A percentile compares a stretch with the other conserved stretches of the same genome.
phyloP scores from a whole-genome alignment of 2,797 vertebrate genomes.

The Rhinoraja longicauda region DNA sequence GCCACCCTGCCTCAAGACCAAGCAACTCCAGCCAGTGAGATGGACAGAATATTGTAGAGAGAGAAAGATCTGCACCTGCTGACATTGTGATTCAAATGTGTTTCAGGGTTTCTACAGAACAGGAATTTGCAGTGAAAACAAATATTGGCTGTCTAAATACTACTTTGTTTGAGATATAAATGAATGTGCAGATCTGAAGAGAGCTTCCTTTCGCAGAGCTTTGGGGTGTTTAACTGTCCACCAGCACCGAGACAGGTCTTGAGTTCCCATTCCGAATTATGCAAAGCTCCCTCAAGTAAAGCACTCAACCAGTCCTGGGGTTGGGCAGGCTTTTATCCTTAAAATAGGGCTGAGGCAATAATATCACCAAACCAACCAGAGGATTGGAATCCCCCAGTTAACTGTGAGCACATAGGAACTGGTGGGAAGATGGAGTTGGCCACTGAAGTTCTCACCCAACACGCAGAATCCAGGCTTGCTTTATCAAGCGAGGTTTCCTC shows the following conservation, averaged over 20 bases:
- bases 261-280: neutral
- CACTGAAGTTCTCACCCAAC: neutral
- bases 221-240: neutral
- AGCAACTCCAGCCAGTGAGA: neutral
- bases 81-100: too few species aligned
- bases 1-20: neutral
- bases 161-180: neutral
- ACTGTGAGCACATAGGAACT: neutral
- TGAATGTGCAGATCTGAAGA: too few species aligned
- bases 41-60: too few species aligned
- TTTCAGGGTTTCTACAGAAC: neutral
- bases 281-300: neutral
- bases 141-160: neutral
- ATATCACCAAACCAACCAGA: neutral
- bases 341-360: neutral
- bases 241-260: neutral
- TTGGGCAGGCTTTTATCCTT: too few species aligned
- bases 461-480: neutral
- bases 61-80: too few species aligned
- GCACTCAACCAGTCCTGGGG: neutral
- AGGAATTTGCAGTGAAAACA: neutral
- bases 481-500: neutral
- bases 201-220: neutral
- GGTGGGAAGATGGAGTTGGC: neutral
- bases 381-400: neutral